Conservation (phyloP, 2,797 vertebrate species). For the Sitta carolinensis region DNA sequence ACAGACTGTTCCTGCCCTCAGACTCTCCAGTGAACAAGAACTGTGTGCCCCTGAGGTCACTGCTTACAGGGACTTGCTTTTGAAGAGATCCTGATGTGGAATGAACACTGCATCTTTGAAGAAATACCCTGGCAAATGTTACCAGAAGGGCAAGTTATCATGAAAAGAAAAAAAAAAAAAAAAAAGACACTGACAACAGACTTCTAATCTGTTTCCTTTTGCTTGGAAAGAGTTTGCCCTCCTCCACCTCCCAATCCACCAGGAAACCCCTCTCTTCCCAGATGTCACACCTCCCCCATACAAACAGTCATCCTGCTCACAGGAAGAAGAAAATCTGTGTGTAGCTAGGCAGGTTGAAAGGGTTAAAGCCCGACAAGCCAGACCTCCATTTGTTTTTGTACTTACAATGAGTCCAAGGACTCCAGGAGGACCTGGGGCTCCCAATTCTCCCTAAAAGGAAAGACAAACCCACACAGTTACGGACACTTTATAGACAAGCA, state of each 20-base stretch:
- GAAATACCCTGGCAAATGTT: not conserved
- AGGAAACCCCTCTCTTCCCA: not conserved
- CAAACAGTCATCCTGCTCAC: not conserved
- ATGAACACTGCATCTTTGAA: not conserved
- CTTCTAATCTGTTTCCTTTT: not conserved
- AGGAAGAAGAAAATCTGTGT: not conserved
- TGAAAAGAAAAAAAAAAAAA: not conserved
- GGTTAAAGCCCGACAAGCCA: not conserved
- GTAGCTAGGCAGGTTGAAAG: not conserved
- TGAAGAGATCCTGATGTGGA: not conserved
- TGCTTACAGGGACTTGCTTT: not conserved
- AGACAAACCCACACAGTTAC: conserved; percentile 72
- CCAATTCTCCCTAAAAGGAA: conserved; percentile 88
- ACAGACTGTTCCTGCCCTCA: not conserved
- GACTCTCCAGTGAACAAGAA: not conserved
- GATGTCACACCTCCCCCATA: not conserved
- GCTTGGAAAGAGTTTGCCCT: not conserved
- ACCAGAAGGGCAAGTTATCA: not conserved
- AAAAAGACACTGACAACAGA: not conserved
- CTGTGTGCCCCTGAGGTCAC: not conserved
- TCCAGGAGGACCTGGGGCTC: conserved; percentile 92
- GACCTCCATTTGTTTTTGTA: conserved; percentile 61
- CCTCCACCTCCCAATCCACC: not conserved
- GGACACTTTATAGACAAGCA: conserved; percentile 19
- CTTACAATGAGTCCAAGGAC: conserved; percentile 95